Percentiles rank a stretch among this genome's conserved stretches.
phyloP scores from a whole-genome alignment of 2,113 vertebrate species.

The Pyrgilauda ruficollis region DNA sequence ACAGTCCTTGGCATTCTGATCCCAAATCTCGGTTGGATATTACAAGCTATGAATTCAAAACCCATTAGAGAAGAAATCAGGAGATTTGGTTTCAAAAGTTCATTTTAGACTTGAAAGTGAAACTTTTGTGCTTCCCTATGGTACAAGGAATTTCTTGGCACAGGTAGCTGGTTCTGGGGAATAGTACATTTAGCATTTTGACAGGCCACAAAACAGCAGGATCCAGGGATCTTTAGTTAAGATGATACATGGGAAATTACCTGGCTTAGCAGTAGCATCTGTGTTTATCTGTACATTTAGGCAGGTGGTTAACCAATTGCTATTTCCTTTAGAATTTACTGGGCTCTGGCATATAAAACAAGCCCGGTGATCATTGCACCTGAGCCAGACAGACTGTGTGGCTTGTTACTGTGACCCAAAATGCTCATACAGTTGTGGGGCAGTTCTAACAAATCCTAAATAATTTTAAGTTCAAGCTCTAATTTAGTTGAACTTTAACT shows the following conservation, averaged over 20 bases:
- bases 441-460: neutral
- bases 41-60: neutral
- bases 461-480: neutral
- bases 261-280: neutral
- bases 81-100: neutral
- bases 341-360: neutral
- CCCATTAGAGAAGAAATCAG: neutral
- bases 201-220: neutral
- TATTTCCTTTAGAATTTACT: neutral
- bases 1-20: neutral
- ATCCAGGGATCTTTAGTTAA: neutral
- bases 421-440: neutral
- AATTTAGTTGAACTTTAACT: neutral
- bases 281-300: neutral
- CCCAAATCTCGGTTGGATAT: neutral
- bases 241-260: neutral
- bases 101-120: neutral
- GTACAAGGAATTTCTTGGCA: neutral
- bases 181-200: neutral
- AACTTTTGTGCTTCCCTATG: neutral
- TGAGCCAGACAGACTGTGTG: fast-evolving
- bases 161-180: neutral
- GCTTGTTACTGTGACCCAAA: neutral
- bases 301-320: neutral
- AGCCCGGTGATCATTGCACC: neutral